Conservation (phyloP, 2,797 vertebrate species). For the Pygocentrus nattereri region DNA sequence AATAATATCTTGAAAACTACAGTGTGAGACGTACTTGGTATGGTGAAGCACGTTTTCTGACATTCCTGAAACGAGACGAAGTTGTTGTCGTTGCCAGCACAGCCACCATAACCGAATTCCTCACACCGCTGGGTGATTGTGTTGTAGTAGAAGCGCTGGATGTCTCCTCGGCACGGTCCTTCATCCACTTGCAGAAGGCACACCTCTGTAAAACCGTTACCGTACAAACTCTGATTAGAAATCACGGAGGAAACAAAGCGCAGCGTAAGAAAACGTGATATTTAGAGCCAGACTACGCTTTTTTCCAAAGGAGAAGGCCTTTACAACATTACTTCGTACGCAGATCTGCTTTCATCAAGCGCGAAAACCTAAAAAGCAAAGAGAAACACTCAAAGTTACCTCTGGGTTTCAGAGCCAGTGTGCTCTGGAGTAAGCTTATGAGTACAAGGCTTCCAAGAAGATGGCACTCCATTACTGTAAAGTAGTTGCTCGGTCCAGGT, state of each 20-base stretch:
- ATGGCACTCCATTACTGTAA: slow-evolving; percentile 69
- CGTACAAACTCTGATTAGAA: neutral
- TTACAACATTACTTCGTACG: too few species aligned
- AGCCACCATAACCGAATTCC: slow-evolving; percentile 87
- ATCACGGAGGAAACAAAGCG: neutral
- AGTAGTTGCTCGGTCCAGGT: neutral
- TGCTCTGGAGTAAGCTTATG: slow-evolving; percentile 56
- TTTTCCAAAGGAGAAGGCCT: too few species aligned
- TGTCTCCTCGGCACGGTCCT: slow-evolving; percentile 80
- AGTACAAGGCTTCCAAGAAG: slow-evolving; percentile 58
- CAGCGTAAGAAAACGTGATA: neutral
- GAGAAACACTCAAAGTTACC: too few species aligned
- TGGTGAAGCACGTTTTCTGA: slow-evolving; percentile 84
- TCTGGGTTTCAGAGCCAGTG: slow-evolving; percentile 50
- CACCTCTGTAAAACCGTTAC: slow-evolving; percentile 62
- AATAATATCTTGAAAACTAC: neutral
- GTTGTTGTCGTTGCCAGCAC: slow-evolving; percentile 90
- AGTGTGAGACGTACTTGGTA: slow-evolving; percentile 84
- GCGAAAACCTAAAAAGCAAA: too few species aligned
- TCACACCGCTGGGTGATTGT: slow-evolving; percentile 86
- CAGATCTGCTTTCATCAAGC: too few species aligned
- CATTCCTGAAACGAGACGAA: slow-evolving; percentile 83
- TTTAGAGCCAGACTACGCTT: too few species aligned
- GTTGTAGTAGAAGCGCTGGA: slow-evolving; percentile 87
- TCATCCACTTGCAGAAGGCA: slow-evolving; percentile 84